Evolutionary conservation across 2,113 vertebrate genomes (phyloP).

Genomic region (Archocentrus centrarchus): DNA sequence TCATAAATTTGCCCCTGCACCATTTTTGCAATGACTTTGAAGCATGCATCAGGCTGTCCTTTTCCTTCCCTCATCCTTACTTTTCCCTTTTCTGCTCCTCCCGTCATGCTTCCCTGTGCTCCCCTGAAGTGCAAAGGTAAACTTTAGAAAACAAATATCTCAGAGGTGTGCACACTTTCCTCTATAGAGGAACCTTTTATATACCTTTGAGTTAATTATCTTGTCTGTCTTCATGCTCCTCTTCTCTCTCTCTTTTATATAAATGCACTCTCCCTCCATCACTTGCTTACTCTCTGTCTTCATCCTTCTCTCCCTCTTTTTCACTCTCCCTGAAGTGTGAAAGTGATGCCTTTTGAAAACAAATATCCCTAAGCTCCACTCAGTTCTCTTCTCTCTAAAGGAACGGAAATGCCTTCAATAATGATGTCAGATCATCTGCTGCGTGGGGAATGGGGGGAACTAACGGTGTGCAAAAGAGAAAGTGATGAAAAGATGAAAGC

Average conservation of each 20-base stretch:
- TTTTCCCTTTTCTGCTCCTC: not conserved
- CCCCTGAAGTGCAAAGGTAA: slow-evolving; percentile 32
- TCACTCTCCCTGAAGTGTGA: not conserved
- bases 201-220: not conserved
- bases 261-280: not conserved
- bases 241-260: slow-evolving; percentile 6
- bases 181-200: not conserved
- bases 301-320: not conserved
- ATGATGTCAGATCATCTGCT: slow-evolving; percentile 45
- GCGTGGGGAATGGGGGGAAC: slow-evolving; percentile 26
- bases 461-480: slow-evolving; percentile 17
- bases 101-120: slow-evolving; percentile 5
- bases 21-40: slow-evolving; percentile 3
- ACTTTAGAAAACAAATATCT: slow-evolving; percentile 52
- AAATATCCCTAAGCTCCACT: slow-evolving; percentile 53
- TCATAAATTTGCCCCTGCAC: not conserved
- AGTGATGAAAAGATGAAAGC: slow-evolving; percentile 33
- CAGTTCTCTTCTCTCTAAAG: slow-evolving; percentile 19
- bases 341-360: slow-evolving; percentile 52
- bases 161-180: not conserved
- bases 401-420: slow-evolving; percentile 20
- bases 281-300: not conserved
- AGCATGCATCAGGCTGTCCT: not conserved
- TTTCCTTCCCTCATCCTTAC: not conserved
- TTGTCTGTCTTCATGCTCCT: not conserved